A percentile compares a stretch with the other conserved stretches of the same genome.
phyloP scores from a whole-genome alignment of 2,888 invertebrate species.

The Eulithis prunata region DNA sequence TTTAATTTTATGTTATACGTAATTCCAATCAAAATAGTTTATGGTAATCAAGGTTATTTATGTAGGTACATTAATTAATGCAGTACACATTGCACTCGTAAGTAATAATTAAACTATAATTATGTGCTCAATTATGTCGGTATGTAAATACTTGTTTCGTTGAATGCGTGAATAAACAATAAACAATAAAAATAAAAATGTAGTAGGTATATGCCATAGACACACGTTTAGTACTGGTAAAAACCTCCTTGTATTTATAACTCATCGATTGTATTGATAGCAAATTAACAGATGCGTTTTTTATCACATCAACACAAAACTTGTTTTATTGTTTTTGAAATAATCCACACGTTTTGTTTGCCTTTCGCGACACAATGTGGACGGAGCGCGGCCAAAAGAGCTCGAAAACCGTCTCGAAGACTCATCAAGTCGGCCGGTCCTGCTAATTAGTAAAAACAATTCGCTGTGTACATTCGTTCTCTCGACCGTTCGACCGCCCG shows the following conservation, averaged over 20 bases:
- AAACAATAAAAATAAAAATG: not conserved
- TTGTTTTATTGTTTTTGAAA: slow-evolving; percentile 57
- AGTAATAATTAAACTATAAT: too few relatives aligned
- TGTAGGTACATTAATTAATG: not conserved
- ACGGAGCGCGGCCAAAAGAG: slow-evolving; percentile 46
- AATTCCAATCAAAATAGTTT: slow-evolving; percentile 14
- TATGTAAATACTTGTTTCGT: not conserved
- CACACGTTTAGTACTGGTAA: not conserved
- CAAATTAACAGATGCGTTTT: slow-evolving; percentile 42
- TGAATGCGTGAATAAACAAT: slow-evolving; percentile 1
- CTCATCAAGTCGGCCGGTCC: slow-evolving; percentile 75
- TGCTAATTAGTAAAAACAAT: slow-evolving; percentile 83
- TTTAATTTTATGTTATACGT: slow-evolving; percentile 12
- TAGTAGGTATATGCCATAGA: not conserved
- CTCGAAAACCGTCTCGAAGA: slow-evolving; percentile 44
- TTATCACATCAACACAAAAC: slow-evolving; percentile 42
- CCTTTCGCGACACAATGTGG: slow-evolving; percentile 46
- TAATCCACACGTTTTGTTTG: slow-evolving; percentile 45
- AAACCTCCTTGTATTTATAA: not conserved
- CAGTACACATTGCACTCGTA: not conserved
- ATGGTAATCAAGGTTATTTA: not conserved
- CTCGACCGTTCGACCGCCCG: slow-evolving; percentile 77
- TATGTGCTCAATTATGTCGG: too few relatives aligned
- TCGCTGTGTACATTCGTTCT: slow-evolving; percentile 74
- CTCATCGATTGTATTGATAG: slow-evolving; percentile 36